A percentile compares a stretch with the other conserved stretches of the same genome.
These are phyloP conservation scores for Micromussa lordhowensis DNA, from an alignment of 92 coral and sea anemone species.

Conservation along the genomic window DNA sequence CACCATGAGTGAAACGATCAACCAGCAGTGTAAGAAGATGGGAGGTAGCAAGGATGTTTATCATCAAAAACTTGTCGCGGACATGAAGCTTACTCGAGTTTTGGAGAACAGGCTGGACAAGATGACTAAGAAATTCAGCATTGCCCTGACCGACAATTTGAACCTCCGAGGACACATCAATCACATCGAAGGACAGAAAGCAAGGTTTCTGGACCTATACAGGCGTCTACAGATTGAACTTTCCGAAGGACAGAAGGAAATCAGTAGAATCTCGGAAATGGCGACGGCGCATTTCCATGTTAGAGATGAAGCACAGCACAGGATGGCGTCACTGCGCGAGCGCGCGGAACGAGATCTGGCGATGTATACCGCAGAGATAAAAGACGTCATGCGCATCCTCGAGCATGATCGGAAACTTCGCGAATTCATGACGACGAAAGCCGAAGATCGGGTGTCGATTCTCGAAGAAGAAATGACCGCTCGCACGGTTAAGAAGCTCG, in stretches of 20 bases:
- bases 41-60: conserved; percentile 65
- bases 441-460: conserved; percentile 85
- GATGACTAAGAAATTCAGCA: conserved; percentile 87
- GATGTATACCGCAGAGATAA: conserved; percentile 78
- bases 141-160: conserved; percentile 77
- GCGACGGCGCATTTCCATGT: conserved; percentile 79
- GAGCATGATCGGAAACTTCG: conserved; percentile 95
- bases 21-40: conserved; percentile 64
- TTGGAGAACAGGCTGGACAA: conserved; percentile 87
- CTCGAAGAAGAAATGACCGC: conserved; percentile 76
- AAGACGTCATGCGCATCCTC: conserved; percentile 90
- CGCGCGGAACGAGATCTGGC: conserved; percentile 94
- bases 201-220: conserved; percentile 76
- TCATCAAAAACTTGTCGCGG: conserved; percentile 64
- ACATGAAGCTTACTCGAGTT: conserved; percentile 85
- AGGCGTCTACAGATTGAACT: conserved; percentile 71
- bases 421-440: conserved; percentile 90
- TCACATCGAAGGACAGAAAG: conserved; percentile 81
- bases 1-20: conserved; percentile 64
- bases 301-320: conserved; percentile 96
- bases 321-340: conserved; percentile 91
- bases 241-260: conserved; percentile 73
- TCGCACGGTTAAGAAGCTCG: conserved; percentile 68
- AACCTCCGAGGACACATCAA: conserved; percentile 74
- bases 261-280: conserved; percentile 79